A percentile compares a stretch with the other conserved stretches of the same genome.
These are phyloP conservation scores for Hipparchia semele DNA, from an alignment of 2,888 invertebrate species.

Conservation along the genomic window DNA sequence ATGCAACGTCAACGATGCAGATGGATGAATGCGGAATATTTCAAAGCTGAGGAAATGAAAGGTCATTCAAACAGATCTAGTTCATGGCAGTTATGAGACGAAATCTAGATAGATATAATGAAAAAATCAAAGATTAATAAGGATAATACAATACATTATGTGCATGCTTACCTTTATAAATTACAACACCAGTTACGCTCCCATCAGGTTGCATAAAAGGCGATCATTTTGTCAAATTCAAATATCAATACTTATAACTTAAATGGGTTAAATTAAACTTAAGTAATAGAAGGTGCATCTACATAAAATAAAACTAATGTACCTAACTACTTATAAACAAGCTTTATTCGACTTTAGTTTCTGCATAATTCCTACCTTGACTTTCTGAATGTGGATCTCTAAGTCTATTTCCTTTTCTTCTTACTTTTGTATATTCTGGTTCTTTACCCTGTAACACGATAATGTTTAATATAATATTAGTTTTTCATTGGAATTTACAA, in stretches of 20 bases:
- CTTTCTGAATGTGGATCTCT: slow-evolving; percentile 92
- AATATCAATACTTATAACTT: slow-evolving; percentile 73
- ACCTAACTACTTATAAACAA: slow-evolving; percentile 76
- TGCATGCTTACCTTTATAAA: slow-evolving; percentile 82
- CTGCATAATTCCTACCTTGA: slow-evolving; percentile 84
- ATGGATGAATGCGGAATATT: slow-evolving; percentile 36
- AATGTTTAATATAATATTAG: not conserved
- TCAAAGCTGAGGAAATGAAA: slow-evolving; percentile 37
- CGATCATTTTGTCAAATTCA: slow-evolving; percentile 78
- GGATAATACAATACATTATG: slow-evolving; percentile 67
- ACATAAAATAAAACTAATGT: slow-evolving; percentile 74
- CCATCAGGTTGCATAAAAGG: slow-evolving; percentile 82
- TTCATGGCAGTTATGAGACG: slow-evolving; percentile 43
- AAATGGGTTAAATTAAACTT: slow-evolving; percentile 74
- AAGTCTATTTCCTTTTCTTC: slow-evolving; percentile 91
- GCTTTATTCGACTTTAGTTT: slow-evolving; percentile 50
- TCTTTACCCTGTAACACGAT: slow-evolving; percentile 85
- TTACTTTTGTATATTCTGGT: slow-evolving; percentile 92
- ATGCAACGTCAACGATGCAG: slow-evolving; percentile 23
- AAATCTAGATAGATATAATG: slow-evolving; percentile 44
- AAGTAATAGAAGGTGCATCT: slow-evolving; percentile 75
- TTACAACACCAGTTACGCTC: slow-evolving; percentile 81
- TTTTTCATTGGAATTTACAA: not conserved
- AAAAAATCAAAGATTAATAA: slow-evolving; percentile 44
- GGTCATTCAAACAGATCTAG: slow-evolving; percentile 38